These are phyloP conservation scores for Tragelaphus scriptus DNA, from an alignment of 2,113 vertebrate species.

Conservation along the genomic window DNA sequence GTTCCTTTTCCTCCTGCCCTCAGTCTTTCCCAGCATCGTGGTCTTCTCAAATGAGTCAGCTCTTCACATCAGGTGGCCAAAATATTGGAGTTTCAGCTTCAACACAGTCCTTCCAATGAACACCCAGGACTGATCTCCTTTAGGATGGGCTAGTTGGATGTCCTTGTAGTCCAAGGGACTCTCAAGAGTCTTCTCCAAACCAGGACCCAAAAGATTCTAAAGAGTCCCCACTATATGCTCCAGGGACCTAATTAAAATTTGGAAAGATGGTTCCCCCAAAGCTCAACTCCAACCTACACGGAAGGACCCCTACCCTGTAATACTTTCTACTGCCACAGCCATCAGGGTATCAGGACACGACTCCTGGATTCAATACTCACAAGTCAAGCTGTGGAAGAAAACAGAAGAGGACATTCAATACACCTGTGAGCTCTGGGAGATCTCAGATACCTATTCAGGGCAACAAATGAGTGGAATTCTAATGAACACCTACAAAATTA, in stretches of 20 bases:
- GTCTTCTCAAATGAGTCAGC: neutral
- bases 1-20: neutral
- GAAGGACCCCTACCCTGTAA: neutral
- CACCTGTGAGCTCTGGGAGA: neutral
- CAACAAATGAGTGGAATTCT: neutral
- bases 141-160: no score
- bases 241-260: neutral
- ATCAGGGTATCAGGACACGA: neutral
- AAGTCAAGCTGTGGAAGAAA: neutral
- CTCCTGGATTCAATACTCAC: neutral
- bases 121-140: neutral
- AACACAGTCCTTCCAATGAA: neutral
- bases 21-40: neutral
- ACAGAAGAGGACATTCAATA: neutral
- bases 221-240: neutral
- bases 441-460: neutral
- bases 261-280: neutral
- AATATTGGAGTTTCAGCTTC: neutral
- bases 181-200: neutral
- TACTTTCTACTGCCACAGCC: neutral
- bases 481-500: neutral
- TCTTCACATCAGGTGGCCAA: neutral
- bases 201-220: neutral
- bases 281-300: neutral
- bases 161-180: neutral